Evolutionary conservation across 2,113 vertebrate species (phyloP), one percentile per base, ranked within the genome.

Genomic region (Todiramphus saurophagus): DNA sequence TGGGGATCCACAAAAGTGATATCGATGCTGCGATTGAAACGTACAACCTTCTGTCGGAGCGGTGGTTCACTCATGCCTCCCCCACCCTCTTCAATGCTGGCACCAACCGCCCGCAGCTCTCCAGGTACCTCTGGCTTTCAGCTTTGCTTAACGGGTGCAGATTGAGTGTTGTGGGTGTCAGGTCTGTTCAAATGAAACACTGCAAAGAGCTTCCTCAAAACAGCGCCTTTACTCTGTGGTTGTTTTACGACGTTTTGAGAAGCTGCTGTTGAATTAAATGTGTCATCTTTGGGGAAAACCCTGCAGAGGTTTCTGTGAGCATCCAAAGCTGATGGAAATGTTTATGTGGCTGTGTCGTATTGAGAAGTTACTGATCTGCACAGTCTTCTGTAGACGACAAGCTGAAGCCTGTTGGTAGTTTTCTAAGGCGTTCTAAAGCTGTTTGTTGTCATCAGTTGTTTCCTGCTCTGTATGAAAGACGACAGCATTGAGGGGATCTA

Each of bases 401-500:
- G 1, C 19, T 10, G 6, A 43, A 16, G 67, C n/a, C 16, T 77
- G 50, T 23, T 23, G 9, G 9, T 28, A 44, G 7, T 67, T 70
- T 30, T 13, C 64, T 70, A 31, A 50, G 69, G 16, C 13, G 24
- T 13, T 3, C 18, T 23, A 18, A 35, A 48, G 37, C 59, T 72
- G 0, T 79, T 86, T 95, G 70, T 62, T 19, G 41, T 20, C 16
- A 2, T 8, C 7, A 99, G 99, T 89, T 99, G 99, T 89, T 99
- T 99, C 96, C 98, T 99, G 98, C 97, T 99, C 30, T 96, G 99
- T 94, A 99, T 99, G 99, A 99, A 98, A 94, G 99, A 99, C 4
- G 99, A 99, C 98, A 99, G 99, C 97, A 99, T 99, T 3, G 99
- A 99, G 3, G 99, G 99, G 2, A 99, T 99, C 97, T 99, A 99